Evolutionary conservation across 2,113 vertebrate species (phyloP).

Genomic region (Eurystomus gularis): DNA sequence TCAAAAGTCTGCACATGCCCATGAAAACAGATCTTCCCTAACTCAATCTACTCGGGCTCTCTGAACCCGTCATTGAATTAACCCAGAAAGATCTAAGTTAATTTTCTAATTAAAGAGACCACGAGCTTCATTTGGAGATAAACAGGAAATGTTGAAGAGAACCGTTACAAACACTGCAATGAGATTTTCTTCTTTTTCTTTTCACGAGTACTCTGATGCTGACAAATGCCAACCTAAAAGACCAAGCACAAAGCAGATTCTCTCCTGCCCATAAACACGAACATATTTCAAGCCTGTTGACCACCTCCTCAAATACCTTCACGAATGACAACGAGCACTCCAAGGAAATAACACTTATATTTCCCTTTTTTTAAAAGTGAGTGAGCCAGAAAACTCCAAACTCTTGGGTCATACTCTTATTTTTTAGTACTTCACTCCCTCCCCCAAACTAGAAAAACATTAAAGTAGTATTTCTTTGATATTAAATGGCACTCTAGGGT

Average conservation of each 20-base stretch:
- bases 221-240: neutral
- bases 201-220: neutral
- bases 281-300: neutral
- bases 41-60: neutral
- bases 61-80: neutral
- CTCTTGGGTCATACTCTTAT: neutral
- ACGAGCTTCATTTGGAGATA: neutral
- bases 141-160: conserved; percentile 53
- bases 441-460: neutral
- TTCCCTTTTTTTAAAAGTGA: neutral
- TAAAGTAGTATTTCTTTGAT: neutral
- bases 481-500: neutral
- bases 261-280: neutral
- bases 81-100: neutral
- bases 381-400: neutral
- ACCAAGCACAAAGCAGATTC: neutral
- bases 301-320: neutral
- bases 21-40: neutral
- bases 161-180: neutral
- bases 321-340: neutral
- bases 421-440: too few species aligned
- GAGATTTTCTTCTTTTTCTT: neutral
- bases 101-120: conserved; percentile 11
- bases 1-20: neutral
- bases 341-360: neutral